Conservation (phyloP, 2,888 invertebrate genomes). For the Eurytoma adleriae region DNA sequence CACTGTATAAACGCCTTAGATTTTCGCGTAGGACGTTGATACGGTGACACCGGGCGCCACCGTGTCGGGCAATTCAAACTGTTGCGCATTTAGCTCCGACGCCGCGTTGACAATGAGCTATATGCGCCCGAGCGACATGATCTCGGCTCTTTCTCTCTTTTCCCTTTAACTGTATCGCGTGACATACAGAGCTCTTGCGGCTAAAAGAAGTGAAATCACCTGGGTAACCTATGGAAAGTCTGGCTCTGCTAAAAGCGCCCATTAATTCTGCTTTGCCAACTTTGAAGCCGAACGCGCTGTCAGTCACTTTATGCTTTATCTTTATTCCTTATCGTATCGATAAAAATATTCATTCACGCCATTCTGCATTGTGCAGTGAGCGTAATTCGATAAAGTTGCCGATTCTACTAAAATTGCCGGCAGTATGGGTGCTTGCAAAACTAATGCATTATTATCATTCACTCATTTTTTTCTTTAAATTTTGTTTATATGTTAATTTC, state of each 20-base stretch:
- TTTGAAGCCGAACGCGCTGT: not conserved
- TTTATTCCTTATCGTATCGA: slow-evolving; percentile 12
- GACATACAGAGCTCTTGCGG: slow-evolving; percentile 8
- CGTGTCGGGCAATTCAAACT: slow-evolving; percentile 65
- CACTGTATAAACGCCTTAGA: slow-evolving; percentile 47
- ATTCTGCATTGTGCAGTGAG: not conserved
- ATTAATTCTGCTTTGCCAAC: slow-evolving; percentile 34
- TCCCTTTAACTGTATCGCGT: slow-evolving; percentile 21
- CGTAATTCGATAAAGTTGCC: not conserved
- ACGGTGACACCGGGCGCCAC: slow-evolving; percentile 67
- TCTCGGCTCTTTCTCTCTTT: slow-evolving; percentile 26
- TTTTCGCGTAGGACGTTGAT: slow-evolving; percentile 66
- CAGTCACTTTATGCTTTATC: slow-evolving; percentile 39
- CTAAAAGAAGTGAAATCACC: slow-evolving; percentile 34
- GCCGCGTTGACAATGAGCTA: slow-evolving; percentile 55
- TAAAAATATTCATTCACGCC: slow-evolving; percentile 21
- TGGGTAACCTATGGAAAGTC: slow-evolving; percentile 31
- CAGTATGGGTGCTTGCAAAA: not conserved
- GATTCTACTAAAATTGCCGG: slow-evolving; percentile 1
- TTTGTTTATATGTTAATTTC: too few relatives aligned
- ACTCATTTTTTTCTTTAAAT: too few relatives aligned
- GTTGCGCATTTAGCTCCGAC: slow-evolving; percentile 53
- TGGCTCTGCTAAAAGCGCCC: slow-evolving; percentile 28
- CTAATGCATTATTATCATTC: not conserved
- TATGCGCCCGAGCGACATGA: slow-evolving; percentile 30